Percentiles rank a stretch among this genome's conserved stretches.
Conservation (phyloP, 2,113 vertebrate species). For the Nesoenas mayeri region DNA sequence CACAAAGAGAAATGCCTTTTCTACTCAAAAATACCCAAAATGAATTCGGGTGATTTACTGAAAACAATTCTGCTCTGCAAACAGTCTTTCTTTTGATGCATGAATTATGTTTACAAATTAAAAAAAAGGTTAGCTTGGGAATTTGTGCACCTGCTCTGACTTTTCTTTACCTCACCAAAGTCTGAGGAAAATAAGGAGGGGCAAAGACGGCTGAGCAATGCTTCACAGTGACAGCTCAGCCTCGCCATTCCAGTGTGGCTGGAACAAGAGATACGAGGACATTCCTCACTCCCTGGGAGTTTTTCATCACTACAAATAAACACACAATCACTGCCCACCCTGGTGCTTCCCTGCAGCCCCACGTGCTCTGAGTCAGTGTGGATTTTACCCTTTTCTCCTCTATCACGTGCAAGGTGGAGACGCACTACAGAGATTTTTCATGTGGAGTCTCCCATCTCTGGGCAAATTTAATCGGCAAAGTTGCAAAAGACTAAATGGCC, state of each 20-base stretch:
- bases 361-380: background rate
- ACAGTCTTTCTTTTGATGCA: background rate
- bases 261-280: background rate
- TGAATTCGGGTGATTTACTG: background rate
- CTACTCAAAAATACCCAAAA: background rate
- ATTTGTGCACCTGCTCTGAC: conserved; percentile 3
- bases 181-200: background rate
- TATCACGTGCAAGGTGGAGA: background rate
- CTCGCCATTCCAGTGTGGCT: background rate
- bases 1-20: background rate
- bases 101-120: background rate
- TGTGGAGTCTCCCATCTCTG: background rate
- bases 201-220: background rate
- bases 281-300: background rate
- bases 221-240: conserved; percentile 3
- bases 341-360: background rate
- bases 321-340: background rate
- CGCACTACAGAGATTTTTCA: background rate
- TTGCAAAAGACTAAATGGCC: conserved; percentile 11
- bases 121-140: background rate
- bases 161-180: background rate
- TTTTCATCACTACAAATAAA: background rate
- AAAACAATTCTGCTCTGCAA: background rate
- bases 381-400: background rate
- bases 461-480: background rate